A percentile compares a stretch with the other conserved stretches of the same genome.
These are phyloP conservation scores for Muricea muricata DNA, from an alignment of 92 coral and sea anemone species.

Conservation along the genomic window DNA sequence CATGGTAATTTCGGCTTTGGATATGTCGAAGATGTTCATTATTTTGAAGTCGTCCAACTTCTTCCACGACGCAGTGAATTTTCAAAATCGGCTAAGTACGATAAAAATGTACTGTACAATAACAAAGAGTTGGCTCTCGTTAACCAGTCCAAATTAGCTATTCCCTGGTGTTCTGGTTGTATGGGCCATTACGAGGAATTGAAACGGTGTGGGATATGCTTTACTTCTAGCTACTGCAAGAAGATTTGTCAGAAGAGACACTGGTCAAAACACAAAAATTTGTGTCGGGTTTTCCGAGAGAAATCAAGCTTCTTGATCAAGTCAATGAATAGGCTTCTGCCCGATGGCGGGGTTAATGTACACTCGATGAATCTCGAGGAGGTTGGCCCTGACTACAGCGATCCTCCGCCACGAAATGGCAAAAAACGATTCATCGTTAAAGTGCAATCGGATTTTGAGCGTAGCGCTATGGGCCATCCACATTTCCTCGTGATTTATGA, in stretches of 20 bases:
- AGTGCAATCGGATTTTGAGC: conserved; percentile 34
- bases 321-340: not conserved
- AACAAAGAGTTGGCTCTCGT: not conserved
- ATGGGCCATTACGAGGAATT: not conserved
- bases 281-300: conserved; percentile 18
- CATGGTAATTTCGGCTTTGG: conserved; percentile 48
- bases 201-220: not conserved
- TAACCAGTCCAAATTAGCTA: not conserved
- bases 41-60: not conserved
- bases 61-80: too few species aligned
- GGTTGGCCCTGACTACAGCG: conserved; percentile 15
- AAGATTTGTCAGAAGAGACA: conserved; percentile 8
- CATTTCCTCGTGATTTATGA: not conserved
- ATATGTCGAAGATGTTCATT: not conserved
- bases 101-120: not conserved
- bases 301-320: not conserved
- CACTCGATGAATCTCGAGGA: too few species aligned
- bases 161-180: not conserved
- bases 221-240: conserved; percentile 15
- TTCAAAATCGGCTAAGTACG: not conserved
- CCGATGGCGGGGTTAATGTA: too few species aligned
- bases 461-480: too few species aligned
- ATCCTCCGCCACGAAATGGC: conserved; percentile 39
- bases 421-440: conserved; percentile 46
- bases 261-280: conserved; percentile 42